Evolutionary conservation across 2,888 invertebrate genomes (phyloP).

Genomic region (Sceliomorpha sp.): DNA sequence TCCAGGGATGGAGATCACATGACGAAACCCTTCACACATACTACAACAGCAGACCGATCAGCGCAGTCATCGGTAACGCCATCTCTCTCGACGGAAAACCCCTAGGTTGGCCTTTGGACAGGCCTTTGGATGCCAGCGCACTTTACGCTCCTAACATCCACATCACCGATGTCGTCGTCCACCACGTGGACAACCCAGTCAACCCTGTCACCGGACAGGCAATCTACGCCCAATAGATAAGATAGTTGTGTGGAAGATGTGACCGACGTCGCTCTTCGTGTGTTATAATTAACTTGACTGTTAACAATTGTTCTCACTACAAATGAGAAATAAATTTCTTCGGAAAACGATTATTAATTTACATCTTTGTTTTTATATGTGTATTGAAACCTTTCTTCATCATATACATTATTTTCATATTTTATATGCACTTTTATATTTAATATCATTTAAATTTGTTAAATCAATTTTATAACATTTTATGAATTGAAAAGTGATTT

Average conservation of each 20-base stretch:
- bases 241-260: conserved; percentile 23
- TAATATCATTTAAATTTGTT: no score
- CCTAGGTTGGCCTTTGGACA: conserved; percentile 83
- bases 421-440: no score
- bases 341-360: conserved; percentile 48
- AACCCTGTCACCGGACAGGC: conserved; percentile 57
- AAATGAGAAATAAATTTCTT: conserved; percentile 47
- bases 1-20: conserved; percentile 58
- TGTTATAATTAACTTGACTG: conserved; percentile 36
- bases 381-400: no score
- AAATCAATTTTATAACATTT: no score
- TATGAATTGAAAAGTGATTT: no score
- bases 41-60: conserved; percentile 66
- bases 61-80: conserved; percentile 73
- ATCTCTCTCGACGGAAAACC: conserved; percentile 81
- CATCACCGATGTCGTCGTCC: conserved; percentile 82
- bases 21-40: conserved; percentile 65
- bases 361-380: no score
- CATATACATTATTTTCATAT: no score
- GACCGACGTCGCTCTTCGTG: conserved; percentile 24
- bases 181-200: conserved; percentile 80
- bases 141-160: conserved; percentile 81
- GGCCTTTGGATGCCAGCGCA: conserved; percentile 79
- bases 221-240: conserved; percentile 49
- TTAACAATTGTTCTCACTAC: conserved; percentile 40